phyloP scores from a whole-genome alignment of 2,113 vertebrate genomes.

The Tachycineta bicolor region DNA sequence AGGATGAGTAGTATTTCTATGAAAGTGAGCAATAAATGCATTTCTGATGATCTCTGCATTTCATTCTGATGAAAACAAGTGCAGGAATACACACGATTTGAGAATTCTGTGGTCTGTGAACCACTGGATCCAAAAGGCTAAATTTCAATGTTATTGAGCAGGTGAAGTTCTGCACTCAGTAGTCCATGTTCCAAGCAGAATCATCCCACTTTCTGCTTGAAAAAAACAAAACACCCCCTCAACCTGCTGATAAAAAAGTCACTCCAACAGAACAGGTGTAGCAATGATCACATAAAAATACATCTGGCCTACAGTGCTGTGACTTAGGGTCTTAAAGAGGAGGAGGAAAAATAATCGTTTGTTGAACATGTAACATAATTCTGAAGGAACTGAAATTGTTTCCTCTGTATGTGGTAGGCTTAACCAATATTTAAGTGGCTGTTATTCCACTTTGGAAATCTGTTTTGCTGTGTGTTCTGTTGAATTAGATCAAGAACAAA shows the following conservation, averaged over 20 bases:
- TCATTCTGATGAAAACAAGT: neutral
- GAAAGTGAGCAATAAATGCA: neutral
- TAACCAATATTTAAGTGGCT: neutral
- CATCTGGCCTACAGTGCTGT: neutral
- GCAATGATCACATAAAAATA: neutral
- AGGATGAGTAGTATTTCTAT: neutral
- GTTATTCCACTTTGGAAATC: slow-evolving; percentile 1
- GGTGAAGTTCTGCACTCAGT: neutral
- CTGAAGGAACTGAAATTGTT: neutral
- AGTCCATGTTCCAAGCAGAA: neutral
- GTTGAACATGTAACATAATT: neutral
- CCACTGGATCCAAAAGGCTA: neutral
- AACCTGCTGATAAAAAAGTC: neutral
- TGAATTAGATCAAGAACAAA: slow-evolving; percentile 42
- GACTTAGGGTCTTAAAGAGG: neutral
- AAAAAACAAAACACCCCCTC: neutral
- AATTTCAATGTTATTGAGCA: neutral
- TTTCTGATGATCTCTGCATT: neutral
- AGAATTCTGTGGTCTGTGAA: neutral
- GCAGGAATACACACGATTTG: neutral
- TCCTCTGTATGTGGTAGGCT: neutral
- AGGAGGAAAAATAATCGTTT: neutral
- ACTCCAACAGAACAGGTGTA: neutral
- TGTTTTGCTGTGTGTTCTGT: neutral
- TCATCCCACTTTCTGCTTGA: neutral